Conservation (phyloP, 1,140 invertebrate genomes). For the Philotrypesis tridentata region DNA sequence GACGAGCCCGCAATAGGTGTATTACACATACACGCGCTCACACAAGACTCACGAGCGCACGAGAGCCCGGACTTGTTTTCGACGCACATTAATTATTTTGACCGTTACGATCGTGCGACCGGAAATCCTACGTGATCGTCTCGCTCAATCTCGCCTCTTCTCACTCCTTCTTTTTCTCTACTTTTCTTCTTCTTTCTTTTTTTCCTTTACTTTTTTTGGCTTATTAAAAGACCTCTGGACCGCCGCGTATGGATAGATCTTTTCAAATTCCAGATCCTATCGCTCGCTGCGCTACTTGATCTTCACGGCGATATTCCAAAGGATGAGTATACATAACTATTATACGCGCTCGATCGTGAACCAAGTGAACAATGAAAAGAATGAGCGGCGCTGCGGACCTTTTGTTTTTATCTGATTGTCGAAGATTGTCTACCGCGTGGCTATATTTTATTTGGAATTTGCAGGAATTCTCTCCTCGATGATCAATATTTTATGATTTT, state of each 20-base stretch:
- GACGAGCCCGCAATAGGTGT: neutral
- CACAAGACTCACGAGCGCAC: neutral
- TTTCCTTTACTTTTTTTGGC: neutral
- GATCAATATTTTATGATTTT: neutral
- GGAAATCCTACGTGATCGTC: conserved; percentile 58
- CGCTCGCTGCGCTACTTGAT: neutral
- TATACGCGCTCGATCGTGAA: neutral
- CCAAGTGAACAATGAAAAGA: conserved; percentile 24
- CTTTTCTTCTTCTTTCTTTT: neutral
- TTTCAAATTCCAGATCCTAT: conserved; percentile 14
- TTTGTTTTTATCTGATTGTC: neutral
- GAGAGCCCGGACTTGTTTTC: conserved; percentile 46
- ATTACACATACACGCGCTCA: neutral
- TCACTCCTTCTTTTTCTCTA: neutral
- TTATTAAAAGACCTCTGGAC: conserved; percentile 43
- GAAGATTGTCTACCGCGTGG: neutral
- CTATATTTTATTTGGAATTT: neutral
- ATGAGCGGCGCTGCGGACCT: neutral
- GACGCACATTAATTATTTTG: conserved; percentile 63
- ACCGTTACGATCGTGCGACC: conserved; percentile 64
- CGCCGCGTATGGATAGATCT: conserved; percentile 10
- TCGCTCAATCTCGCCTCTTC: conserved; percentile 25
- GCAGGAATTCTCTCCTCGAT: neutral
- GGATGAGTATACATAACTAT: neutral
- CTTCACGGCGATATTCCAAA: neutral